Evolutionary conservation across 2,797 vertebrate genomes (phyloP), one percentile per base, ranked within the genome.

Genomic region (Syngnathus rostellatus): DNA sequence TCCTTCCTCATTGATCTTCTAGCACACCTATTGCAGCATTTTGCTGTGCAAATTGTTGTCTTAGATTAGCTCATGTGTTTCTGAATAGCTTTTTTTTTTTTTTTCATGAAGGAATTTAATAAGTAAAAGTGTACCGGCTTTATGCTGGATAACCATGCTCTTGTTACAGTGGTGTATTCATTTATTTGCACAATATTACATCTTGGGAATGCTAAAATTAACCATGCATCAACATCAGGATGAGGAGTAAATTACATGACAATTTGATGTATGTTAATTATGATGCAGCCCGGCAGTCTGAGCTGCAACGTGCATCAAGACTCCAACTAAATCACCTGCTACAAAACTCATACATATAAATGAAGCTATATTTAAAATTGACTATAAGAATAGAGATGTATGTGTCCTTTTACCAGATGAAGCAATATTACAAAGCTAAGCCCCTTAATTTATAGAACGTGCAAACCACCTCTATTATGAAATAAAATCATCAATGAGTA

Each of bases 191-290:
- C 74, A 74, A 84, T 79, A 84, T 84, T 81, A 81, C 76, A 85
- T 85, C 73, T 80, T 53, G 67, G 76, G 76, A 75, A 78, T 48
- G 65, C 77, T 79, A 72, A 84, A 86, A 84, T 88, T 80, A 89
- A 85, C 73, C 81, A 85, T 71, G 80, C 82, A 79, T 79, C 50
- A 77, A 81, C 50, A 73, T 74, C 69, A 74, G 74, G 77, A 82
- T 79, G 85, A 84, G 72, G 74, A 69, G 79, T 80, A 83, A 88
- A 89, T 86, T 78, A 83, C 75, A 82, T 80, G 80, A 85, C 77
- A 85, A 89, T 87, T 72, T 83, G 88, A 89, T 90, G 86, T 87
- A 89, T 89, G 82, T 71, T 84, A 81, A 89, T 85, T 86, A 82
- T 61, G 65, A 72, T 55, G 76, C 83, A 84, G 81, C 79, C 81